A percentile compares a stretch with the other conserved stretches of the same genome.
Evolutionary conservation across 92 coral and sea anemone species (phyloP).

Genomic region (Paragorgia papillata): DNA sequence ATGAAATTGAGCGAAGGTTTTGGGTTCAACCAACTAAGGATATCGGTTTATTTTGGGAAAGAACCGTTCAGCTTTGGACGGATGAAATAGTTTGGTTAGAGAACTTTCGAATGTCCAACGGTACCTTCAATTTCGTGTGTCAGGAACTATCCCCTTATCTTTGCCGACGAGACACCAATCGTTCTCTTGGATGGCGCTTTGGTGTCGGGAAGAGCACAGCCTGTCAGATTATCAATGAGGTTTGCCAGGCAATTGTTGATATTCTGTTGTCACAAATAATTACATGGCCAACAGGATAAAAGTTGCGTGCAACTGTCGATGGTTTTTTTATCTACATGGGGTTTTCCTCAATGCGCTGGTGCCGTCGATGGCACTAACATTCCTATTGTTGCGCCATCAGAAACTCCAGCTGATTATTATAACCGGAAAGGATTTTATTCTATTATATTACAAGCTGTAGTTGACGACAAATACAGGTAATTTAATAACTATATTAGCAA

Average conservation of each 20-base stretch:
- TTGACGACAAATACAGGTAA: conserved; percentile 1
- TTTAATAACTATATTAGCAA: not conserved
- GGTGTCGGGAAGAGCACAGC: conserved; percentile 43
- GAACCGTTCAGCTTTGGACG: conserved; percentile 37
- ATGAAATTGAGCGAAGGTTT: conserved; percentile 29
- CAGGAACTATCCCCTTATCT: not conserved
- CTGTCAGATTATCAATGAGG: conserved; percentile 27
- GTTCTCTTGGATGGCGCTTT: conserved; percentile 32
- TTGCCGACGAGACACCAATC: conserved; percentile 7
- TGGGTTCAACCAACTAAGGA: conserved; percentile 41
- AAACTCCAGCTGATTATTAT: conserved; percentile 19
- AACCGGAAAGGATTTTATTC: conserved; percentile 33
- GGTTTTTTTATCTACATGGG: conserved; percentile 18
- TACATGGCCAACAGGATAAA: conserved; percentile 38
- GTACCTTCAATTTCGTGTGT: conserved; percentile 26
- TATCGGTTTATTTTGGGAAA: conserved; percentile 37
- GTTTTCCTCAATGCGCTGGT: conserved; percentile 14
- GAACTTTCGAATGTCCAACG: conserved; percentile 43
- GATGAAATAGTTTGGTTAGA: conserved; percentile 43
- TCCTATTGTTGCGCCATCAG: conserved; percentile 32
- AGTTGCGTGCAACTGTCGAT: not conserved
- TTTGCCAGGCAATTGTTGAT: conserved; percentile 32
- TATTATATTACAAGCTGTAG: conserved; percentile 16
- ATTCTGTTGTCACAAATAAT: conserved; percentile 32
- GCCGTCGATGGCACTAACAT: conserved; percentile 28